A percentile compares a stretch with the other conserved stretches of the same genome.
phyloP scores from a whole-genome alignment of 2,888 invertebrate species.

The Leptinotarsa haldemani region DNA sequence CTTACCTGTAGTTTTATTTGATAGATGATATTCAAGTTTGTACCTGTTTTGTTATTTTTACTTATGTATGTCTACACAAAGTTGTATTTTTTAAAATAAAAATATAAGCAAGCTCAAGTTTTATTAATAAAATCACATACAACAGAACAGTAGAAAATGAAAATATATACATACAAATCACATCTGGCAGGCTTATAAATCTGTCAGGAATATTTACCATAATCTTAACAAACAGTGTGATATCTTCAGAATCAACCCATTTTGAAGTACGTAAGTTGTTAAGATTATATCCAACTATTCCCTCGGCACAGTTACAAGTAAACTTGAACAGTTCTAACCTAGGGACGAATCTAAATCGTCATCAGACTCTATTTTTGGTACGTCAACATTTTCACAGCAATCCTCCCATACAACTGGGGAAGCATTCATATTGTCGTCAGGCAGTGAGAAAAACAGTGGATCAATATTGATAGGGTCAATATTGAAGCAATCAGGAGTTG shows the following conservation, averaged over 20 bases:
- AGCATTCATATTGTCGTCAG: slow-evolving; percentile 24
- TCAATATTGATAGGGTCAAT: slow-evolving; percentile 20
- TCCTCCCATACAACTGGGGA: slow-evolving; percentile 12
- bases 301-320: neutral
- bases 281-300: neutral
- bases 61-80: slow-evolving; percentile 38
- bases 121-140: slow-evolving; percentile 19
- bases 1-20: slow-evolving; percentile 27
- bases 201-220: neutral
- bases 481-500: slow-evolving; percentile 7
- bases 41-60: slow-evolving; percentile 41
- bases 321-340: neutral
- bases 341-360: slow-evolving; percentile 35
- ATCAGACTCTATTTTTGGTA: slow-evolving; percentile 35
- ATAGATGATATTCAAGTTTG: slow-evolving; percentile 37
- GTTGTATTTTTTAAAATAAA: slow-evolving; percentile 39
- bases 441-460: slow-evolving; percentile 34
- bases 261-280: neutral
- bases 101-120: slow-evolving; percentile 18
- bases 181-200: neutral
- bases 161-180: slow-evolving; percentile 6
- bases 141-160: neutral
- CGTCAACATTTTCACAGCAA: slow-evolving; percentile 30
- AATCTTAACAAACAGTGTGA: neutral
- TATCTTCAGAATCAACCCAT: neutral